phyloP scores from a whole-genome alignment of 2,888 invertebrate genomes.

The Lasioglossum figueresi region DNA sequence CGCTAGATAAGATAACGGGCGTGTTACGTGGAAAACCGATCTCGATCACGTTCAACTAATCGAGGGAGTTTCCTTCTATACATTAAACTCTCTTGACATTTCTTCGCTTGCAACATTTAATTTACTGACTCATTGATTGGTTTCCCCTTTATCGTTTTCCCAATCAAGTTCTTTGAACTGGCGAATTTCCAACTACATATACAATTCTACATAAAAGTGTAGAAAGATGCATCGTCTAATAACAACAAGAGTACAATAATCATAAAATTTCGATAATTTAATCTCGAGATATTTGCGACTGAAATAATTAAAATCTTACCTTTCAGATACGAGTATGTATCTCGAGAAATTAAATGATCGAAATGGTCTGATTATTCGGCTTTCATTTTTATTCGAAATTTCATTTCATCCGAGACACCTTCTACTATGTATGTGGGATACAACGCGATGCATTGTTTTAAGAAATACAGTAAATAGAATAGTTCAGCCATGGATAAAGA shows the following conservation, averaged over 20 bases:
- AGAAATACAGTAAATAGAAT: background rate
- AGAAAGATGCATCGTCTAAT: background rate
- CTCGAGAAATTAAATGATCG: too few species aligned
- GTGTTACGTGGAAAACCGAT: conserved; percentile 37
- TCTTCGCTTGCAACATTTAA: background rate
- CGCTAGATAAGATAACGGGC: conserved; percentile 62
- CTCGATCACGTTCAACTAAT: conserved; percentile 29
- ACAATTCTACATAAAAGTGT: background rate
- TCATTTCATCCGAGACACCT: background rate
- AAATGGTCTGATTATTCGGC: too few species aligned
- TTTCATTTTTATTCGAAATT: too few species aligned
- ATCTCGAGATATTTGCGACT: background rate
- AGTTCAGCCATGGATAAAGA: conserved; percentile 18
- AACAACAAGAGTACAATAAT: background rate
- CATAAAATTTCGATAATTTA: background rate
- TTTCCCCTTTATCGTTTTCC: background rate
- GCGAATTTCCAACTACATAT: background rate
- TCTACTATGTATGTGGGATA: background rate
- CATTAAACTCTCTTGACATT: background rate
- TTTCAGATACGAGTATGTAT: background rate
- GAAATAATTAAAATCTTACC: background rate
- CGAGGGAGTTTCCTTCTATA: background rate
- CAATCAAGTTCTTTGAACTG: background rate
- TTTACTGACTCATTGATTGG: background rate
- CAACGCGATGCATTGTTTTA: background rate